Base-by-base conservation (phyloP, 2,113 vertebrate genomes). In the Odontesthes bonariensis region DNA sequence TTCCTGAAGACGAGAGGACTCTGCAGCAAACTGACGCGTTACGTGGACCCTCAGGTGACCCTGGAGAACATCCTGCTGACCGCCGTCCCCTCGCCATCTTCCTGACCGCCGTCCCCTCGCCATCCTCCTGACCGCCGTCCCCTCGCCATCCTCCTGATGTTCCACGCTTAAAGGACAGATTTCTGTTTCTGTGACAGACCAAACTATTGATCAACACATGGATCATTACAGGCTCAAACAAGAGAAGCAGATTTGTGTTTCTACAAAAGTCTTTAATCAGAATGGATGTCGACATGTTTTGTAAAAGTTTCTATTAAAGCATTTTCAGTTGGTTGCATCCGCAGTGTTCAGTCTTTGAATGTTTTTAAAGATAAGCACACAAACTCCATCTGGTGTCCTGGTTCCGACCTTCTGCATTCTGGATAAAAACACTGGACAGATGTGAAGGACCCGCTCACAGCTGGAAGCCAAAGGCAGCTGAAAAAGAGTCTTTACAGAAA, bases 31-130 rank as follows among this genome's bases (percentile, higher is more conserved):
- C 90, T 99, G 54, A 93, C 87, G 11, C 91, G 86, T 31, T 99
- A 98, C 7, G 94, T 91, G 10, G 92, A 92, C 42, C 19, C 87
- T 33, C 69, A 89, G 14, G 91, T 98, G 70, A 98, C 98, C 20
- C 92, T 97, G 92, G 98, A 99, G 92, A 99, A 99, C 19, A 93
- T 99, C 12, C 85, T 99, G n/a, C 88, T 99, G 70, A 98, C 95
- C 23, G 97, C 98, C 17, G 64, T 96, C 14, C 96, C 87, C 6
- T 16, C n/a, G 47, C 51, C n/a, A 12, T 35, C 23, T 35, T 12
- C 13, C 47, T 46, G 22, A 61, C 4, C 12, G 40, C 40, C 40
- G 40, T 44, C 2, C 5, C 40, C 5, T 13, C 40, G 5, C 14
- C 40, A 13, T 14, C 38, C 2, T 40, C 38, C 38, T 46, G 22